These are phyloP conservation scores for Zoroaster sp. DNA, from an alignment of 53 echinoderm and acorn worm species.

Conservation along the genomic window DNA sequence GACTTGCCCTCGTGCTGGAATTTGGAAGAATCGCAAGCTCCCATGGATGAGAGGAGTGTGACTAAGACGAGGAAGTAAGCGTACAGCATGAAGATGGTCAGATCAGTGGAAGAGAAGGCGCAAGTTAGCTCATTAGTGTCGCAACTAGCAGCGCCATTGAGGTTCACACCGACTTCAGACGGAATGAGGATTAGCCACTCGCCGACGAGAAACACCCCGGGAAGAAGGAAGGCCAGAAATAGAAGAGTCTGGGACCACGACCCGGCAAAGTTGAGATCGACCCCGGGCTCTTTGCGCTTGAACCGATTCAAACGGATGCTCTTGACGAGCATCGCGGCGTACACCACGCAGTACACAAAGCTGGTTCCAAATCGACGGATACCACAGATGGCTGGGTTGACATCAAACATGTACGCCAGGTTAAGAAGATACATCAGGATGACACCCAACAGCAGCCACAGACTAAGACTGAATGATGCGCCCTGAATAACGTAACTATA, in stretches of 20 bases:
- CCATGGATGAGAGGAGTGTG: slow-evolving; percentile 59
- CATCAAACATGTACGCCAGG: slow-evolving; percentile 65
- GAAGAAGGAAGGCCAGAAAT: slow-evolving; percentile 65
- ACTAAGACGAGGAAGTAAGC: slow-evolving; percentile 64
- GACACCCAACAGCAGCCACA: slow-evolving; percentile 68
- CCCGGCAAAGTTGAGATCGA: slow-evolving; percentile 37
- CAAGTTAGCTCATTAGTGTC: not conserved
- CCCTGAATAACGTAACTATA: slow-evolving; percentile 48
- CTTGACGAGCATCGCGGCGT: slow-evolving; percentile 66
- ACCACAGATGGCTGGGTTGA: slow-evolving; percentile 64
- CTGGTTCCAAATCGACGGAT: slow-evolving; percentile 68
- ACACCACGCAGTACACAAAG: slow-evolving; percentile 71
- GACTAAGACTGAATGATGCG: slow-evolving; percentile 55
- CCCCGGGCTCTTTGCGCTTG: slow-evolving; percentile 24
- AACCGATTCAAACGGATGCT: slow-evolving; percentile 59
- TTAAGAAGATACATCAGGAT: slow-evolving; percentile 72
- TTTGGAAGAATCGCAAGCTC: slow-evolving; percentile 13
- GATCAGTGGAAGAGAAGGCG: slow-evolving; percentile 31
- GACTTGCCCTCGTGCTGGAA: slow-evolving; percentile 55
- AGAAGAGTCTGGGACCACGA: slow-evolving; percentile 62
- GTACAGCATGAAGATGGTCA: slow-evolving; percentile 67
- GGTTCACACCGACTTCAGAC: not conserved
- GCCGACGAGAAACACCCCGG: slow-evolving; percentile 57
- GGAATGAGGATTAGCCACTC: slow-evolving; percentile 77
- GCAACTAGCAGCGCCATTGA: not conserved